phyloP scores from a whole-genome alignment of 2,113 vertebrate genomes.

The Plectropomus leopardus region DNA sequence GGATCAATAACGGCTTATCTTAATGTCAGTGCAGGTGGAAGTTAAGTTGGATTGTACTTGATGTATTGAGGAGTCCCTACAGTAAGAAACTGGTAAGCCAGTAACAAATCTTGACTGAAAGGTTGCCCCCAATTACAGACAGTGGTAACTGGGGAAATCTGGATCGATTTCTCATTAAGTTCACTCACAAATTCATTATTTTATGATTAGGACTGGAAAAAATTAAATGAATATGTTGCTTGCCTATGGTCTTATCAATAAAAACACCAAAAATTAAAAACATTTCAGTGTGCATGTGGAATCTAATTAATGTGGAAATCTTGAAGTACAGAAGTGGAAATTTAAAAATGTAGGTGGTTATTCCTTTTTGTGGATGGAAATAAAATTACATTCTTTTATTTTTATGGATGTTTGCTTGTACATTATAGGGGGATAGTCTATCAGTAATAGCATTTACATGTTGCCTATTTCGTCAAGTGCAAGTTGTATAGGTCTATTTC shows the following conservation, averaged over 20 bases:
- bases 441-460: neutral
- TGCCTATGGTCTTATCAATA: neutral
- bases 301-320: neutral
- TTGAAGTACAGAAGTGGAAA: too few species aligned
- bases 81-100: neutral
- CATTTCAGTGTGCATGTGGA: neutral
- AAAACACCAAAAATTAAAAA: neutral
- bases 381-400: neutral
- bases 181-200: too few species aligned
- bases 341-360: neutral
- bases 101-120: neutral
- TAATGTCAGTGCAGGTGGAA: neutral
- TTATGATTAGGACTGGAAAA: too few species aligned
- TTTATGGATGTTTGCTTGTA: neutral
- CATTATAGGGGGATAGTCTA: neutral
- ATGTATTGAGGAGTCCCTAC: conserved; percentile 2
- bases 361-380: neutral
- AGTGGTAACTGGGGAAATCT: neutral
- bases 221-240: neutral
- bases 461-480: neutral
- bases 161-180: conserved; percentile 1
- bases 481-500: neutral
- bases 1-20: neutral
- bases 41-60: conserved; percentile 3
- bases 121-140: neutral